Evolutionary conservation across 1,140 invertebrate species (phyloP).

Genomic region (Drepana arcuata): DNA sequence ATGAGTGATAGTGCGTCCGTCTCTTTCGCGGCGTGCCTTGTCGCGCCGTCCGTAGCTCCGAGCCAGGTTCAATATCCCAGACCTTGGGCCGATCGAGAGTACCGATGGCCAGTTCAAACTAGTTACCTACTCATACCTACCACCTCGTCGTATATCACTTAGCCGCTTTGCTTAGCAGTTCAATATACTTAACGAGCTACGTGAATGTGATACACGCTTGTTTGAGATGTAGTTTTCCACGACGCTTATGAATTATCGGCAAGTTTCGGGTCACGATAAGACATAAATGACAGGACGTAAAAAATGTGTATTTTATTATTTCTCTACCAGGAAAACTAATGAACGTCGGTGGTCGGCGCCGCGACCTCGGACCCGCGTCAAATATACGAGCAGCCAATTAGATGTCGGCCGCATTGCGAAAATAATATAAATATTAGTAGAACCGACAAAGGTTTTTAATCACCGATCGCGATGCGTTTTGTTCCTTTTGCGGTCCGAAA

Average conservation of each 20-base stretch:
- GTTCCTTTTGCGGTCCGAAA: constrained; percentile 68
- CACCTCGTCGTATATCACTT: constrained; percentile 56
- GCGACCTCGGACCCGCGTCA: constrained; percentile 31
- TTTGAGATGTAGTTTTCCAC: constrained; percentile 30
- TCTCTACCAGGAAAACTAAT: constrained; percentile 65
- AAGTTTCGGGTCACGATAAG: constrained; percentile 36
- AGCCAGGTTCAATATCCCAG: constrained; percentile 67
- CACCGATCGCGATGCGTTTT: constrained; percentile 64
- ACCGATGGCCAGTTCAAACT: constrained; percentile 46
- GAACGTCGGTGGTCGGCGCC: constrained; percentile 51
- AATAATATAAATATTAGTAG: constrained; percentile 71
- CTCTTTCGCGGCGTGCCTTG: constrained; percentile 56
- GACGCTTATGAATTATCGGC: constrained; percentile 36
- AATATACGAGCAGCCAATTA: constrained; percentile 55
- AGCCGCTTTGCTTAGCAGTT: constrained; percentile 44
- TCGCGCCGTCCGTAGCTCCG: constrained; percentile 54
- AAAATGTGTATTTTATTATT: constrained; percentile 58
- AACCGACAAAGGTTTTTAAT: constrained; percentile 72
- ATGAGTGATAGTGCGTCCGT: constrained; percentile 65
- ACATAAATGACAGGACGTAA: constrained; percentile 46
- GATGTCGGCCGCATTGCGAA: constrained; percentile 65
- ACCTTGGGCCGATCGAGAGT: constrained; percentile 59
- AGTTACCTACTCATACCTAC: constrained; percentile 44
- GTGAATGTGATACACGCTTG: too few relatives aligned
- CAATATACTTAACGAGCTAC: constrained; percentile 4